Percentiles rank a stretch among this genome's conserved stretches.
phyloP scores from a whole-genome alignment of 2,888 invertebrate genomes.

The Oscheius myriophilus region DNA sequence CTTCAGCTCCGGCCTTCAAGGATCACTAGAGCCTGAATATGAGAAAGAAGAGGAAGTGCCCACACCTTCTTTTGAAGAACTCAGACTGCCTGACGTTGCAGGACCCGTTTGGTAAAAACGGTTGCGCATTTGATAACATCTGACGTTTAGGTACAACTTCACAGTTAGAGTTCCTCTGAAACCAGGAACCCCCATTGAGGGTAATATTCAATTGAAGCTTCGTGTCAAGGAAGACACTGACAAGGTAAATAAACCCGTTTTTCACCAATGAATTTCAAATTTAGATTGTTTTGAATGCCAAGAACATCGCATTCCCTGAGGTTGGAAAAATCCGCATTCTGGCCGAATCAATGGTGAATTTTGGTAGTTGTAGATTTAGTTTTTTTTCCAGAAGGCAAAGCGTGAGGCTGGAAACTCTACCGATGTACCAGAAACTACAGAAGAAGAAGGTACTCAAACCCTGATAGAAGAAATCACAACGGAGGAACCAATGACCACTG shows the following conservation, averaged over 20 bases:
- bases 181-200: conserved; percentile 29
- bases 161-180: conserved; percentile 11
- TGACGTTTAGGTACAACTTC: conserved; percentile 14
- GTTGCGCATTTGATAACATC: background rate
- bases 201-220: conserved; percentile 37
- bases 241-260: conserved; percentile 5
- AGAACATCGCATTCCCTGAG: conserved; percentile 38
- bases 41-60: conserved; percentile 11
- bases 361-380: background rate
- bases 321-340: conserved; percentile 34
- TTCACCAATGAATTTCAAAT: no score
- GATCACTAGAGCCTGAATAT: conserved; percentile 9
- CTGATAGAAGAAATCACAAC: conserved; percentile 10
- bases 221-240: conserved; percentile 39
- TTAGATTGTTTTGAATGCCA: conserved; percentile 44
- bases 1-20: conserved; percentile 10
- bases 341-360: background rate
- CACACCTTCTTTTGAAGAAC: conserved; percentile 4
- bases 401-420: background rate
- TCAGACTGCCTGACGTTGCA: conserved; percentile 14
- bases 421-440: background rate
- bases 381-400: no score
- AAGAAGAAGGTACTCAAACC: conserved; percentile 3
- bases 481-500: background rate
- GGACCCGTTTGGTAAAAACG: conserved; percentile 6